Conservation (phyloP, 2,797 vertebrate species). For the Morus bassanus region DNA sequence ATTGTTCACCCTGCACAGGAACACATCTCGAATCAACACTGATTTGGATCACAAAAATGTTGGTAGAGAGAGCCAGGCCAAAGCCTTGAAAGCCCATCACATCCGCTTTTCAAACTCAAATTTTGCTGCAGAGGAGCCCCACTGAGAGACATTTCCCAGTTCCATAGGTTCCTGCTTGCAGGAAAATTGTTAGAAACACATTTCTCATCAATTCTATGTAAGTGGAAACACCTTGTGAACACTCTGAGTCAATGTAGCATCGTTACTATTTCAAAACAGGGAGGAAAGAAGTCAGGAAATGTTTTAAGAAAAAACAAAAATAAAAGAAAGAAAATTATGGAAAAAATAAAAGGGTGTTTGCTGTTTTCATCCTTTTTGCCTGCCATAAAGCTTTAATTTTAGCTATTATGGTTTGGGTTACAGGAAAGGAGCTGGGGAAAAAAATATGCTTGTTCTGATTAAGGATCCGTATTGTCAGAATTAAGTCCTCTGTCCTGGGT, state of each 20-base stretch:
- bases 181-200: neutral
- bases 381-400: neutral
- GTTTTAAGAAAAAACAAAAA: neutral
- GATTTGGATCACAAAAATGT: neutral
- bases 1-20: conserved; percentile 4
- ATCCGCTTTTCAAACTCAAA: neutral
- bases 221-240: neutral
- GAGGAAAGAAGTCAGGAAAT: neutral
- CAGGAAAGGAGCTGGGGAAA: neutral
- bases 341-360: neutral
- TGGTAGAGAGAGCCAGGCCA: neutral
- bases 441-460: neutral
- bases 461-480: neutral
- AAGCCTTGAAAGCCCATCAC: neutral
- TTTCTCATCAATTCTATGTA: neutral
- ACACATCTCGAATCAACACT: neutral
- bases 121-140: neutral
- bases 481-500: neutral
- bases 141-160: neutral
- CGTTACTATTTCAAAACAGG: neutral
- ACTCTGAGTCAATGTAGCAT: neutral
- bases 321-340: neutral
- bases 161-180: neutral
- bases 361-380: neutral
- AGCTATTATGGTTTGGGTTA: neutral